Evolutionary conservation across 2,888 invertebrate species (phyloP), one percentile per base, ranked within the genome.

Genomic region (Pristionchus maxplancki): DNA sequence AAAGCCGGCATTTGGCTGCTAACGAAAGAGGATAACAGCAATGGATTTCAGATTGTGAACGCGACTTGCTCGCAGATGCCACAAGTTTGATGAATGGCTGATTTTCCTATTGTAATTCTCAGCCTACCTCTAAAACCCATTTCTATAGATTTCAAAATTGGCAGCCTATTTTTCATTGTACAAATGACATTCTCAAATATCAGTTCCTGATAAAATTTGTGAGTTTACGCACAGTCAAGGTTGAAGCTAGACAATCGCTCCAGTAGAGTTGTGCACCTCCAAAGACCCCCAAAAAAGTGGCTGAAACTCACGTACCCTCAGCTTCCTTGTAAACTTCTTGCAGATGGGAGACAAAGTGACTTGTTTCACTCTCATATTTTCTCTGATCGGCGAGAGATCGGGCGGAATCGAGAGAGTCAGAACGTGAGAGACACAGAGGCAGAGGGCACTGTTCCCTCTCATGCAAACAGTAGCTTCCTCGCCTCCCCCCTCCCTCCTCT

Each of bases 271-370:
- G 64, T 31, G 8, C 64, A 64, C 28, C 9, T 67, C 31, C 28
- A 67, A 67, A 67, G 64, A 15, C 31, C 2, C 1, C 31, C 5
- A 31, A 37, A 71, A 71, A 71, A 71, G 2, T 37, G 15, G 11
- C 6, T 37, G n/a, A 37, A 37, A n/a, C 71, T 2, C 71, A 71
- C 71, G 67, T n/a, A n/a, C n/a, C n/a, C 67, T 11, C 34, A 31
- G 1, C 71, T 71, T 71, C 71, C 71, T 71, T 71, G 71, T 71
- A 71, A 71, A 71, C 71, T 71, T 71, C 71, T 71, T 71, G 71
- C 71, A 71, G 71, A 71, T 71, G 28, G 37, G 64, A 24, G 9
- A 58, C 17, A 28, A 24, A 20, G 37, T 37, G 37, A 15, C 17
- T 37, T 17, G 58, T n/a, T n/a, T 24, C 20, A n/a, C 20, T 58